Evolutionary conservation across 2,113 vertebrate species (phyloP), one percentile per base, ranked within the genome.

Genomic region (Rousettus leschenaultii): DNA sequence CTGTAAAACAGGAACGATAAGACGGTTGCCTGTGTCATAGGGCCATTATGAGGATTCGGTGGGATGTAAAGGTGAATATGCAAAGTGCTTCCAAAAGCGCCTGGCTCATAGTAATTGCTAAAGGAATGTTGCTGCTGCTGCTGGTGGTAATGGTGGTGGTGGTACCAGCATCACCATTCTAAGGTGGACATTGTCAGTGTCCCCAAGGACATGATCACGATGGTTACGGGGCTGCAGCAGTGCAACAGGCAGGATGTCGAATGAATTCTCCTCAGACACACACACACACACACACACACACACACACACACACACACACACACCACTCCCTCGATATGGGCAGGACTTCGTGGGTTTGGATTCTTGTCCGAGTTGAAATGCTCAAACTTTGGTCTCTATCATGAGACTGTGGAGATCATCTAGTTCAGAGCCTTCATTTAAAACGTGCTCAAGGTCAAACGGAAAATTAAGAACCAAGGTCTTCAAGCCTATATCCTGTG

Each of bases 271-370:
- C 1, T n/a, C n/a, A n/a, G n/a, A n/a, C n/a, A n/a, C n/a, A n/a
- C n/a, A n/a, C n/a, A n/a, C n/a, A n/a, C n/a, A n/a, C n/a, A n/a
- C n/a, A n/a, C n/a, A n/a, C n/a, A n/a, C n/a, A n/a, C n/a, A n/a
- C n/a, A n/a, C n/a, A n/a, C n/a, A n/a, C n/a, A n/a, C n/a, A n/a
- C n/a, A n/a, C n/a, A n/a, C 19, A n/a, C 21, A 75, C 19, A 40
- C 19, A 18, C 19, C 4, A 3, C 15, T 38, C 13, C 63, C 5
- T 18, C 45, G n/a, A 30, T 13, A 24, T 0, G 3, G 9, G 11
- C 18, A 73, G n/a, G 6, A 21, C 22, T 21, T 88, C 24, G n/a
- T 26, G 35, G 10, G 53, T 83, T 28, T 0, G 16, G 63, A 30
- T 35, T 88, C 55, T 71, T 77, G 6, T 7, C 26, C 15, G 13